Evolutionary conservation across 2,113 vertebrate species (phyloP).

Genomic region (Morphnarchus princeps): DNA sequence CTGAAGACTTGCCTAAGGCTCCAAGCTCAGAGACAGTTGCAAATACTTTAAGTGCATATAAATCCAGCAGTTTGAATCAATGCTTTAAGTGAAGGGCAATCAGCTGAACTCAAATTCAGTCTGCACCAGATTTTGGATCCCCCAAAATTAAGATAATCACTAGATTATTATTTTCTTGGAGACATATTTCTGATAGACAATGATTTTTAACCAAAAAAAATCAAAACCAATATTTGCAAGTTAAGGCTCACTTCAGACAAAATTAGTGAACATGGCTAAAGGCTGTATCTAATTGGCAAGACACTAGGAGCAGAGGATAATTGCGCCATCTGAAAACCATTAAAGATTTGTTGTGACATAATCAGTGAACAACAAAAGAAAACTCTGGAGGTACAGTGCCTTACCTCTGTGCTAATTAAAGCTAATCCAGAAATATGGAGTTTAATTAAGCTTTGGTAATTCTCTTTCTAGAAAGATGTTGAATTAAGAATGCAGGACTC

Average conservation of each 20-base stretch:
- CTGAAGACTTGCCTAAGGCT: neutral
- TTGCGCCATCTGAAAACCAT: slow-evolving; percentile 28
- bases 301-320: neutral
- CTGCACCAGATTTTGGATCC: neutral
- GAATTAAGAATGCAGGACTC: neutral
- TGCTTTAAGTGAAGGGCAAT: neutral
- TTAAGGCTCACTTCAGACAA: neutral
- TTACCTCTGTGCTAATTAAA: slow-evolving; percentile 7
- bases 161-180: neutral
- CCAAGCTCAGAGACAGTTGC: neutral
- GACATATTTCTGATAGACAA: neutral
- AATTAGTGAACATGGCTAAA: neutral
- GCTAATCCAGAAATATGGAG: neutral
- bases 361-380: slow-evolving; percentile 39
- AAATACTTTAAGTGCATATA: neutral
- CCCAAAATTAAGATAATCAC: neutral
- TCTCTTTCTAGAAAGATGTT: neutral
- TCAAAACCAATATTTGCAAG: slow-evolving; percentile 6
- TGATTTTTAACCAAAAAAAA: neutral
- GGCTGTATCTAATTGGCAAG: slow-evolving; percentile 1
- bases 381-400: neutral
- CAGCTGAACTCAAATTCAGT: neutral
- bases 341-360: neutral
- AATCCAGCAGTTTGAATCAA: neutral
- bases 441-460: neutral